phyloP scores from a whole-genome alignment of 2,888 invertebrate genomes.

The Ypsolopha scabrella region DNA sequence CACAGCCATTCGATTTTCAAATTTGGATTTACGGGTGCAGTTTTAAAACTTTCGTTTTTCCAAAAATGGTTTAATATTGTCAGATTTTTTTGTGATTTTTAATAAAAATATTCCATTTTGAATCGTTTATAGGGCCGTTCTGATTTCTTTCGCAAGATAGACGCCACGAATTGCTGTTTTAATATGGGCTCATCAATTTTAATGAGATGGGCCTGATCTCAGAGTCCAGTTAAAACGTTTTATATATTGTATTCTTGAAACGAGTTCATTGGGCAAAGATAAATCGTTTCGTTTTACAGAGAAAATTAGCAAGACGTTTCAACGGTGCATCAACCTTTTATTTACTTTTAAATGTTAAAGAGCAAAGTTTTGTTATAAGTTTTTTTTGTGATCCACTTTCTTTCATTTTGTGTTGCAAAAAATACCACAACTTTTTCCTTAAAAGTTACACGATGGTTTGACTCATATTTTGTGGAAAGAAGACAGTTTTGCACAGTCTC shows the following conservation, averaged over 20 bases:
- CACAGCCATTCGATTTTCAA: background rate
- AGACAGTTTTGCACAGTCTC: background rate
- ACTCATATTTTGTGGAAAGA: background rate
- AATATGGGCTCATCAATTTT: conserved; percentile 37
- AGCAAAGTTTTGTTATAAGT: background rate
- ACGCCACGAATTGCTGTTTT: conserved; percentile 20
- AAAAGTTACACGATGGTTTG: background rate
- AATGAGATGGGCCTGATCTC: conserved; percentile 19
- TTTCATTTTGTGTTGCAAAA: background rate
- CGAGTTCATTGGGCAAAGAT: conserved; percentile 3
- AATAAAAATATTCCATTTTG: conserved; percentile 2
- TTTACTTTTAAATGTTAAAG: background rate
- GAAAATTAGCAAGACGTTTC: background rate
- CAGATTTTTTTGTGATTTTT: conserved; percentile 1
- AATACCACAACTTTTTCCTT: background rate
- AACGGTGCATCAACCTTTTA: background rate
- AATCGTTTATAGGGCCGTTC: conserved; percentile 3
- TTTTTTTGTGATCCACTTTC: background rate
- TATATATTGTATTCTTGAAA: background rate
- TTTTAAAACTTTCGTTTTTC: conserved; percentile 3
- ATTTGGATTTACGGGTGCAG: conserved; percentile 3
- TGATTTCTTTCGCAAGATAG: conserved; percentile 31
- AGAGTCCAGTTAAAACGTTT: conserved; percentile 1
- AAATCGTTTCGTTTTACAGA: background rate
- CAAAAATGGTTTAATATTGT: conserved; percentile 1